Evolutionary conservation across 2,888 invertebrate species (phyloP).

Genomic region (Ypsolopha sequella): DNA sequence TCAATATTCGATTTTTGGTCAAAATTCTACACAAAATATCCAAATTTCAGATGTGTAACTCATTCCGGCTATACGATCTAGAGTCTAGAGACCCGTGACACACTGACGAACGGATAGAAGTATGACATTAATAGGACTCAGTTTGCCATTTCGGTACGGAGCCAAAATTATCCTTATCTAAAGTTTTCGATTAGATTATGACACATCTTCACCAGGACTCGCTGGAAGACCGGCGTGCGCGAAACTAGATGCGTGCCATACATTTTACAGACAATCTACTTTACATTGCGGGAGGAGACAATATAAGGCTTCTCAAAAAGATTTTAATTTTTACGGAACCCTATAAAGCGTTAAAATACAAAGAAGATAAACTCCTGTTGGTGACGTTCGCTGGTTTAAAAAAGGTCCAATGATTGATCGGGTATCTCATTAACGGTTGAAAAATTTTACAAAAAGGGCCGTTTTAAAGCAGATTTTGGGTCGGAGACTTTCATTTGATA

Average conservation of each 20-base stretch:
- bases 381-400: slow-evolving; percentile 8
- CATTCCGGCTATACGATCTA: no score
- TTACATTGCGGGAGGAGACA: not conserved
- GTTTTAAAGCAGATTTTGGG: not conserved
- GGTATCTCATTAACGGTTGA: slow-evolving; percentile 4
- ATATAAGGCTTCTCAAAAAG: not conserved
- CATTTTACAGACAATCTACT: not conserved
- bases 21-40: no score
- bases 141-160: not conserved
- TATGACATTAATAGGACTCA: not conserved
- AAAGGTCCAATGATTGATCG: slow-evolving; percentile 17
- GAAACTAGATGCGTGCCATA: not conserved
- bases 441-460: slow-evolving; percentile 2
- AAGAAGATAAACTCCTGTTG: slow-evolving; percentile 2
- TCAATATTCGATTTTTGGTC: no score
- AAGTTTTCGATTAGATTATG: not conserved
- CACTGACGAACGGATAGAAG: no score
- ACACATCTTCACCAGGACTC: no score
- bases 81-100: no score
- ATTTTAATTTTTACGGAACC: no score
- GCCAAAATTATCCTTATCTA: not conserved
- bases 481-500: not conserved
- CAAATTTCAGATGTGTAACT: no score
- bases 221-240: not conserved
- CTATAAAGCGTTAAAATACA: not conserved